Conservation (phyloP, 2,113 vertebrate species). For the Bothrops jararaca region DNA sequence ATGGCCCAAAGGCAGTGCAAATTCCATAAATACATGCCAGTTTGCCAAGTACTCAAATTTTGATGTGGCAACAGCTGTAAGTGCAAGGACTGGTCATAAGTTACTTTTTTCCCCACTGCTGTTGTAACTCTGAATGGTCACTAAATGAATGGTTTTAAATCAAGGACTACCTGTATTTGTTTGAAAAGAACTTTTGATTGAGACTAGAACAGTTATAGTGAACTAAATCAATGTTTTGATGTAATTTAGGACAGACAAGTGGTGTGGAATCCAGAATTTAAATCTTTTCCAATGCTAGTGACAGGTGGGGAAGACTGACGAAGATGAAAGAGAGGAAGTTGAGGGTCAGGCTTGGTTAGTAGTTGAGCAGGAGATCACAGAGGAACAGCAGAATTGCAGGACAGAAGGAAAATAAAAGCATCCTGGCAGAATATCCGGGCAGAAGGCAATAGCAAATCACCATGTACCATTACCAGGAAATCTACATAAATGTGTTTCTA, state of each 20-base stretch:
- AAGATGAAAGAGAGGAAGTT: not conserved
- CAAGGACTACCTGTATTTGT: not conserved
- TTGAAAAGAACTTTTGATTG: slow-evolving; percentile 4
- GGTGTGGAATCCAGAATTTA: not conserved
- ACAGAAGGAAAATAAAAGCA: not conserved
- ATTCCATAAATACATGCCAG: no score
- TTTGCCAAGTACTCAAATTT: no score
- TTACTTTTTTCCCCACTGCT: no score
- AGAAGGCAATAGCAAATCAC: not conserved
- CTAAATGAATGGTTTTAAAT: not conserved
- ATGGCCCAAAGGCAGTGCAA: no score
- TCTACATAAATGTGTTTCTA: not conserved
- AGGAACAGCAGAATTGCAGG: not conserved
- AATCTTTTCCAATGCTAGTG: not conserved
- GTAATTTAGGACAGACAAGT: slow-evolving; percentile 2
- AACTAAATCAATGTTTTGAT: not conserved
- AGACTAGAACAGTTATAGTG: not conserved
- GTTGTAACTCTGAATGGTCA: not conserved
- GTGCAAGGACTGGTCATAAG: no score
- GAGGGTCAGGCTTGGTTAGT: not conserved
- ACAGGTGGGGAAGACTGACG: not conserved
- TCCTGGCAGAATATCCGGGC: not conserved
- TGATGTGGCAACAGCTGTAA: no score
- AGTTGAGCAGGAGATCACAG: not conserved
- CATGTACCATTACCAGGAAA: not conserved